Evolutionary conservation across 2,113 vertebrate species (phyloP).

Genomic region (Menura novaehollandiae): DNA sequence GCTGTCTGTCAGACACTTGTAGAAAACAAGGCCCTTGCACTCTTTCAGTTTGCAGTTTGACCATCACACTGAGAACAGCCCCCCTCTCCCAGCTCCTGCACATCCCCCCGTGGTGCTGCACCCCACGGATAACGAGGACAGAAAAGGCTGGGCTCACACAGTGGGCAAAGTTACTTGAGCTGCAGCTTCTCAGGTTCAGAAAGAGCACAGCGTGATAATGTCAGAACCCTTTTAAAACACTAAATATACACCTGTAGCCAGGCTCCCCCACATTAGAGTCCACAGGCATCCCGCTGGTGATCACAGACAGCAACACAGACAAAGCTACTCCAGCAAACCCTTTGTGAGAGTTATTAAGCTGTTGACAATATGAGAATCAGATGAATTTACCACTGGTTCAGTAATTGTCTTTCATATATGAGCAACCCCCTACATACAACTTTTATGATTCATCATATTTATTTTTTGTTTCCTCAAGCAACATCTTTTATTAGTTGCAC

Average conservation of each 20-base stretch:
- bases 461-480: constrained; percentile 98
- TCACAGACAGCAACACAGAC: constrained; percentile 31
- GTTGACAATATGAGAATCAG: constrained; percentile 82
- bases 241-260: neutral
- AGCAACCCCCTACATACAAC: constrained; percentile 81
- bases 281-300: neutral
- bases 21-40: neutral
- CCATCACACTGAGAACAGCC: neutral
- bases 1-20: neutral
- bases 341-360: constrained; percentile 82
- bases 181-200: neutral
- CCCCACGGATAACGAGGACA: neutral
- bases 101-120: neutral
- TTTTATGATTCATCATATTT: constrained; percentile 98
- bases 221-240: neutral
- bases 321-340: constrained; percentile 54
- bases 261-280: neutral
- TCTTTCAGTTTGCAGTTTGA: neutral
- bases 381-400: constrained; percentile 89
- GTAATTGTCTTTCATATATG: constrained; percentile 93
- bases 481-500: constrained; percentile 99
- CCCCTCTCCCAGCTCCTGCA: neutral
- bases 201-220: neutral
- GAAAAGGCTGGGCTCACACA: neutral
- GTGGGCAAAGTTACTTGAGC: neutral